Evolutionary conservation across 2,888 invertebrate genomes (phyloP).

Genomic region (Anorthoa munda): DNA sequence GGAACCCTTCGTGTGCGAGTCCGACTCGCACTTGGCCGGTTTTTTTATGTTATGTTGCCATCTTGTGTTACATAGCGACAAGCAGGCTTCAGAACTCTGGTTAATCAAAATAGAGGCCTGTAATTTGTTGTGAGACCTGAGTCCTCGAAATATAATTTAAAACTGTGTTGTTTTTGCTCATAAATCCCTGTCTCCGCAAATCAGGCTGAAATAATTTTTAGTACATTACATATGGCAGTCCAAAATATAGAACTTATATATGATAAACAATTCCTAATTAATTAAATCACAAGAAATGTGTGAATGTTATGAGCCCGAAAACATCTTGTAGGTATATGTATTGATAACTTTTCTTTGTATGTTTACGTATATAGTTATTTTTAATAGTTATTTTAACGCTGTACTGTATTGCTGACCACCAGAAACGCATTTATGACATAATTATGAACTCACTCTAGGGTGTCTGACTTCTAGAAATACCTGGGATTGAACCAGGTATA

Average conservation of each 20-base stretch:
- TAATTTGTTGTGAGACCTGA: neutral
- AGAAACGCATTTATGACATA: conserved; percentile 75
- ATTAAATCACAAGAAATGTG: conserved; percentile 66
- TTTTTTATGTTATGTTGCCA: too few species aligned
- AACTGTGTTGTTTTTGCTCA: conserved; percentile 6
- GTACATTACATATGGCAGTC: conserved; percentile 46
- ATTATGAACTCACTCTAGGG: conserved; percentile 67
- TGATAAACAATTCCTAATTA: conserved; percentile 70
- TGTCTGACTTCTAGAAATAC: neutral
- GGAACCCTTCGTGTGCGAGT: too few species aligned
- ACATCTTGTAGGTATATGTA: conserved; percentile 68
- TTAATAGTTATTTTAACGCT: conserved; percentile 61
- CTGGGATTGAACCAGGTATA: neutral
- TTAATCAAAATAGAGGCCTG: neutral
- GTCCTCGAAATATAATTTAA: conserved; percentile 10
- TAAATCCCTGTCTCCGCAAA: neutral
- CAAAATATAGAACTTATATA: conserved; percentile 60
- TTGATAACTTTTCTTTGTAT: conserved; percentile 70
- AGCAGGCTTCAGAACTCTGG: too few species aligned
- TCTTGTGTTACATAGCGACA: too few species aligned
- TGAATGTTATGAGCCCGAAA: conserved; percentile 62
- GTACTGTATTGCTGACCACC: conserved; percentile 69
- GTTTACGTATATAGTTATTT: conserved; percentile 67
- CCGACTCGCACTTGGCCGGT: too few species aligned
- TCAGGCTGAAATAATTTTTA: conserved; percentile 22